Evolutionary conservation across 2,888 invertebrate species (phyloP).

Genomic region (Papilio gigon): DNA sequence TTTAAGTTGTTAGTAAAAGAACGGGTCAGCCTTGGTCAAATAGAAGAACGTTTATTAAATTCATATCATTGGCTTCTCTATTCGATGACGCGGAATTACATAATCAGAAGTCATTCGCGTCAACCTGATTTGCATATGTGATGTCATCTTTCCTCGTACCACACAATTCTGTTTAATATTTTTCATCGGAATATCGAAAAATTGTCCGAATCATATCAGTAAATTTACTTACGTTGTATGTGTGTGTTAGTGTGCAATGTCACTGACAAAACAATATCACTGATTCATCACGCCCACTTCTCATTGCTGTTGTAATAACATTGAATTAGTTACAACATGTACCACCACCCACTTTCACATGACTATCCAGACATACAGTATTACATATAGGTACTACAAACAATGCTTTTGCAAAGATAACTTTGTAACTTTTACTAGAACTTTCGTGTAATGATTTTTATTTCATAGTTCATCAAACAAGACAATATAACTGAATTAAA

Average conservation of each 20-base stretch:
- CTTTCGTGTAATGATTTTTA: neutral
- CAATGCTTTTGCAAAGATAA: neutral
- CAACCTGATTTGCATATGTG: conserved; percentile 56
- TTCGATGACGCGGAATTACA: conserved; percentile 46
- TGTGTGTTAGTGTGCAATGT: conserved; percentile 33
- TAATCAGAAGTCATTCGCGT: conserved; percentile 54
- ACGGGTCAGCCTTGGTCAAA: neutral
- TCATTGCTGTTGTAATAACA: neutral
- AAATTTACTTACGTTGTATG: conserved; percentile 18
- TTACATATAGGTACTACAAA: neutral
- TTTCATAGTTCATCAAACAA: neutral
- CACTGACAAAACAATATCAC: conserved; percentile 26
- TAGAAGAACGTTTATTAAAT: conserved; percentile 1
- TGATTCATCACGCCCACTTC: conserved; percentile 28
- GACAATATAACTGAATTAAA: neutral
- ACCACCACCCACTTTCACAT: conserved; percentile 10
- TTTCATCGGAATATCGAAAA: conserved; percentile 41
- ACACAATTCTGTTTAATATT: conserved; percentile 38
- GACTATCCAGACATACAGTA: neutral
- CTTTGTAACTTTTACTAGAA: neutral
- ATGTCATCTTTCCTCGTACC: conserved; percentile 51
- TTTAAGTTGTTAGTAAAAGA: neutral
- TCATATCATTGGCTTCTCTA: neutral
- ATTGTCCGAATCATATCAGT: conserved; percentile 43
- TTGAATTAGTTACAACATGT: neutral